A percentile compares a stretch with the other conserved stretches of the same genome.
These are phyloP conservation scores for Limnodromus scolopaceus DNA, from an alignment of 2,797 vertebrate species.

Conservation along the genomic window DNA sequence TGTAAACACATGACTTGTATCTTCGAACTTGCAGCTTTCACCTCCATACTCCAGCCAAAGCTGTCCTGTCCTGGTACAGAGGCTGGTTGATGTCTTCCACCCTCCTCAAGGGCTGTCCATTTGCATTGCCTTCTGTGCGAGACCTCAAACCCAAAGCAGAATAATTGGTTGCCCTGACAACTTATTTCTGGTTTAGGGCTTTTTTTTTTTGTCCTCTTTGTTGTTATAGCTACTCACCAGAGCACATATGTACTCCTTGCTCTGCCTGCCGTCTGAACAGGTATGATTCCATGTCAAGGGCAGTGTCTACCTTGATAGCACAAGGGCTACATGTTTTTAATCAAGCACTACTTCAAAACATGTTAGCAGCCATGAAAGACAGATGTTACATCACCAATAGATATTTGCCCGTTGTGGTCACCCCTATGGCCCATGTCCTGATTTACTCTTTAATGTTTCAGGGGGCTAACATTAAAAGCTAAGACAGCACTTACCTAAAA, in stretches of 20 bases:
- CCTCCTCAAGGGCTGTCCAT: neutral
- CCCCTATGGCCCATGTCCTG: neutral
- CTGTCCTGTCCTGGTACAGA: accelerated
- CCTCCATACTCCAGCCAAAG: neutral
- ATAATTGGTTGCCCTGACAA: neutral
- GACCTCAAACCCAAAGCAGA: neutral
- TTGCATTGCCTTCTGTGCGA: neutral
- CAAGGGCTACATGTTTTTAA: neutral
- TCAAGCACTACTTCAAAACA: neutral
- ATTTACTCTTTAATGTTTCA: neutral
- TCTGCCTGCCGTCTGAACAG: neutral
- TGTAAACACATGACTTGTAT: neutral
- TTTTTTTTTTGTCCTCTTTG: neutral
- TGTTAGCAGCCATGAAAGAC: accelerated
- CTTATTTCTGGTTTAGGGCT: neutral
- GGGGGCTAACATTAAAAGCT: neutral
- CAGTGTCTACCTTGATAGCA: neutral
- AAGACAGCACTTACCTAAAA: neutral
- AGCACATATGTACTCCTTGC: neutral
- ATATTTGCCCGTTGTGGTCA: neutral
- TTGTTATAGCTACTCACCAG: neutral
- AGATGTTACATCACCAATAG: neutral
- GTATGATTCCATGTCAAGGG: neutral
- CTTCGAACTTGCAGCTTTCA: neutral
- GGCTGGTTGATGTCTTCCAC: neutral